These are phyloP conservation scores for Adelosebastes latens DNA, from an alignment of 2,797 vertebrate genomes.

Conservation along the genomic window DNA sequence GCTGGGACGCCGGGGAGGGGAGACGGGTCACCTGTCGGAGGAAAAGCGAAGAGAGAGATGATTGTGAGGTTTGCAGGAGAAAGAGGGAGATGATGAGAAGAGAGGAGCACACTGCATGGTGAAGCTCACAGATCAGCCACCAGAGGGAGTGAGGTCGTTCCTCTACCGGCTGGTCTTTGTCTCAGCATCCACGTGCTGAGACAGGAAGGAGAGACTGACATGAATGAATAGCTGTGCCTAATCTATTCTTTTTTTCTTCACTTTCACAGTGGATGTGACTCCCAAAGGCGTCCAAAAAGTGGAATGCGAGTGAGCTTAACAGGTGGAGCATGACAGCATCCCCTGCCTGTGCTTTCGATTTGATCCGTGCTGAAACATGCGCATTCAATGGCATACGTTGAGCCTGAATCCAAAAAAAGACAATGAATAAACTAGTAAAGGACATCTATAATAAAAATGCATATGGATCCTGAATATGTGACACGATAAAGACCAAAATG, in stretches of 20 bases:
- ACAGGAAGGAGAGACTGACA: background rate
- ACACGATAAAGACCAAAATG: background rate
- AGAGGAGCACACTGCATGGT: background rate
- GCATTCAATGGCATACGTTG: background rate
- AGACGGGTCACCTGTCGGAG: constrained; percentile 49
- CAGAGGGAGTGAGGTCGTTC: constrained; percentile 45
- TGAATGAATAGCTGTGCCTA: background rate
- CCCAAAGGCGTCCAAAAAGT: background rate
- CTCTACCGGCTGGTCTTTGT: constrained; percentile 60
- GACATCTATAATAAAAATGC: background rate
- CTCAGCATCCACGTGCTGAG: constrained; percentile 44
- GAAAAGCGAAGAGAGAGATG: background rate
- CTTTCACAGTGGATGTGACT: background rate
- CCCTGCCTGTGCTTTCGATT: background rate
- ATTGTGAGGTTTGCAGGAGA: background rate
- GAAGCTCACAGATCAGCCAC: constrained; percentile 37
- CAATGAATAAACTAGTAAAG: background rate
- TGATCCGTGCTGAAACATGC: background rate
- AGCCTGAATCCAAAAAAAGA: background rate
- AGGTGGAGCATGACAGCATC: background rate
- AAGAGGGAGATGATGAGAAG: background rate
- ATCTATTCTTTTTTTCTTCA: background rate
- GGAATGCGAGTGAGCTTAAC: background rate
- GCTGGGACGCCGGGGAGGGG: constrained; percentile 73
- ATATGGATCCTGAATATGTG: background rate